phyloP scores from a whole-genome alignment of 2,888 invertebrate genomes.

The Cenopis cana region DNA sequence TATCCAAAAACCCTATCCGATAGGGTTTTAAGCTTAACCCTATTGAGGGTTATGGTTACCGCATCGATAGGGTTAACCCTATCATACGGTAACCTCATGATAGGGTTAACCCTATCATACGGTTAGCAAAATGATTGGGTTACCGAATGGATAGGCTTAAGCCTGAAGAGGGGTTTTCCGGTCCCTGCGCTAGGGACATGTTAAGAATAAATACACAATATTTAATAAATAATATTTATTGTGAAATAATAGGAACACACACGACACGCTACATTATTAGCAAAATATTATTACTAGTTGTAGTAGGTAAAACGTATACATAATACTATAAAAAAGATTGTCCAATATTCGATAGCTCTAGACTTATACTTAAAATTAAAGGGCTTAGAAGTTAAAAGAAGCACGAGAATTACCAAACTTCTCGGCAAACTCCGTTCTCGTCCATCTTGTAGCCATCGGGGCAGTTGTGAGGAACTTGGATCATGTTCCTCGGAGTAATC shows the following conservation, averaged over 20 bases:
- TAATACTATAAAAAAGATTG: slow-evolving; percentile 38
- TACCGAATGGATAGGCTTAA: no score
- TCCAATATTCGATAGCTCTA: neutral
- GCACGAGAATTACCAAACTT: slow-evolving; percentile 51
- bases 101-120: no score
- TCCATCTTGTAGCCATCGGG: slow-evolving; percentile 55
- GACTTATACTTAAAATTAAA: neutral
- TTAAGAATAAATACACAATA: neutral
- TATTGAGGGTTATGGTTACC: no score
- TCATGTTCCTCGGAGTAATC: slow-evolving; percentile 63
- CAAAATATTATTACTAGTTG: slow-evolving; percentile 7
- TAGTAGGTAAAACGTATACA: neutral
- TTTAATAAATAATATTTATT: slow-evolving; percentile 15
- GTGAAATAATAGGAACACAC: slow-evolving; percentile 26
- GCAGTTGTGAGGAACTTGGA: slow-evolving; percentile 58
- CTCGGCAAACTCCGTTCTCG: slow-evolving; percentile 57
- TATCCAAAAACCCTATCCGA: no score
- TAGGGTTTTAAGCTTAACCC: no score
- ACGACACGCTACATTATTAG: no score
- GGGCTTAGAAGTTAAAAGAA: neutral
- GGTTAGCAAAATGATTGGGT: no score
- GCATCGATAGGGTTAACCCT: no score
- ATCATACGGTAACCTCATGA: no score
- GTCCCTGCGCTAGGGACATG: no score
- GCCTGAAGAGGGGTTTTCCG: no score